A percentile compares a stretch with the other conserved stretches of the same genome.
Conservation (phyloP, 2,797 vertebrate genomes). For the Amniataba percoides region DNA sequence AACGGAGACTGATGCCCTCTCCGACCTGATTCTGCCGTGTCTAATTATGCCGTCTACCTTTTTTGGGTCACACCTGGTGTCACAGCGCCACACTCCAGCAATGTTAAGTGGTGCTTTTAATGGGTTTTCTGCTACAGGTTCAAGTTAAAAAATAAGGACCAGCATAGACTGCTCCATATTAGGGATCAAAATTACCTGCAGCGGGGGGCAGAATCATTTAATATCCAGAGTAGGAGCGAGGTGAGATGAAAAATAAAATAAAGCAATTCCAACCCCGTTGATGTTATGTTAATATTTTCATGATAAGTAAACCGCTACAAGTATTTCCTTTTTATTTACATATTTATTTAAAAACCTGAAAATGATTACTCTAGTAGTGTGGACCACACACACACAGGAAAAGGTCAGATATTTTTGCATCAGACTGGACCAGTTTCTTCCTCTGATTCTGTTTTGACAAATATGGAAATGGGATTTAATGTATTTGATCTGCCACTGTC, state of each 20-base stretch:
- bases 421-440: slow-evolving; percentile 2
- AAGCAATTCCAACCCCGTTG: slow-evolving; percentile 26
- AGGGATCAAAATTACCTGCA: slow-evolving; percentile 68
- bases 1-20: slow-evolving; percentile 73
- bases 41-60: slow-evolving; percentile 79
- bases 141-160: slow-evolving; percentile 67
- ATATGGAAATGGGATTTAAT: slow-evolving; percentile 50
- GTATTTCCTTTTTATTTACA: slow-evolving; percentile 11
- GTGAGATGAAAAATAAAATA: slow-evolving; percentile 50
- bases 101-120: slow-evolving; percentile 80
- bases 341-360: slow-evolving; percentile 12
- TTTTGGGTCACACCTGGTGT: slow-evolving; percentile 78
- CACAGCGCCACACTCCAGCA: slow-evolving; percentile 72
- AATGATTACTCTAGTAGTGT: not conserved
- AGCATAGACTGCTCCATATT: slow-evolving; percentile 45
- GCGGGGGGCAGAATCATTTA: slow-evolving; percentile 51
- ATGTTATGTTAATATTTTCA: slow-evolving; percentile 48
- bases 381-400: not conserved
- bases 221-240: slow-evolving; percentile 40
- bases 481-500: slow-evolving; percentile 32
- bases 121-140: slow-evolving; percentile 71
- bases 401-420: not conserved
- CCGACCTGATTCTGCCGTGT: slow-evolving; percentile 74
- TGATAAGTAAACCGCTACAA: slow-evolving; percentile 25
- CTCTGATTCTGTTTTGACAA: slow-evolving; percentile 47